Evolutionary conservation across 1,140 invertebrate species (phyloP), one percentile per base, ranked within the genome.

Genomic region (Tetramorium alpestre): DNA sequence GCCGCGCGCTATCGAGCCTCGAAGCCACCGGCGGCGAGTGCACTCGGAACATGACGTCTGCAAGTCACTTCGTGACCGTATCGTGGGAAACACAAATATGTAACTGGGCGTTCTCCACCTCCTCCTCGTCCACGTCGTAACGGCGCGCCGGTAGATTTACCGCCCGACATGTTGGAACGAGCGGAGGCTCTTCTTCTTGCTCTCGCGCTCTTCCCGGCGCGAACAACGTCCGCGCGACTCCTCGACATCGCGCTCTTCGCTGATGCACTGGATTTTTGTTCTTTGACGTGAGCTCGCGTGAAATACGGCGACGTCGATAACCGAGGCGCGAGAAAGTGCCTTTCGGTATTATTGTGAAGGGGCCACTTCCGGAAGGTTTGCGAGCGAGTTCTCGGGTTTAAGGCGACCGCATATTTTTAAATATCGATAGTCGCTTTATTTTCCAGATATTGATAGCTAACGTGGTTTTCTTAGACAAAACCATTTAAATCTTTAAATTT

Each of bases 71-170:
- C 90, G 93, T 94, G 92, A 94, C 93, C 94, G 92, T 93, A 94
- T 94, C 94, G 94, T 95, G 94, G 94, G 94, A 95, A 95, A 94
- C 90, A 94, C 93, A 95, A 94, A 95, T 93, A 94, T 90, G 88
- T 81, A 85, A 56, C 75, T 69, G 67, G 67, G 51, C 22, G 69
- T 62, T 72, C 62, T 78, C 3, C 33, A 33, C 3, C 33, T 33
- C 22, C 22, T 86, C 64, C 65, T 77, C 78, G 33, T 22, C 84
- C 54, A 58, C 73, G 58, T 82, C 80, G 54, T 75, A 84, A 84
- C 69, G 69, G 54, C 69, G 80, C 28, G 22, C 69, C 25, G 25
- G 54, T 75, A 84, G 69, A 84, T 73, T 84, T 84, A 75, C 69
- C 69, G 69, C 69, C 44, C 54, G 80, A 75, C 80, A 18, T 51